Evolutionary conservation across 2,888 invertebrate species (phyloP), one percentile per base, ranked within the genome.

Genomic region (Orthosia incerta): DNA sequence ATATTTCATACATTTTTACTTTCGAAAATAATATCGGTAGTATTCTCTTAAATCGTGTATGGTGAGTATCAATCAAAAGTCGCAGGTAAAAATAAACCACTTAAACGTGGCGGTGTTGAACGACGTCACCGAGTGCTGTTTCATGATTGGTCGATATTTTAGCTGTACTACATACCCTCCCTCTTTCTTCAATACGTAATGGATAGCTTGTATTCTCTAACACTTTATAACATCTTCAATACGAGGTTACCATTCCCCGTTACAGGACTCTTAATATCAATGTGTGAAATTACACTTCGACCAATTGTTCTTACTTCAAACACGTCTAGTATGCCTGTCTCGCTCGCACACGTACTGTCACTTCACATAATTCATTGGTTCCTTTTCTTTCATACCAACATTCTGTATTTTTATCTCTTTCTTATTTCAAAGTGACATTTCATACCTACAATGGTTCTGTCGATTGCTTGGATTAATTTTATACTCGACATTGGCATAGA

Each of bases 111-210:
- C 71, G 62, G 73, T 85, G 83, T 84, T 67, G 80, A 73, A 55
- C 76, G 68, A 88, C 80, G 74, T 82, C 79, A 80, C 48, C 66
- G 69, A 79, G 77, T 73, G 79, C 48, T 59, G 76, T 45, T 65
- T 62, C 72, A 65, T 59, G 73, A 84, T 88, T 86, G 84, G 83
- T 62, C 18, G 79, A 81, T 89, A 87, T 88, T 87, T 89, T 79
- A 56, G 80, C 45, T 63, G 55, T 69, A 31, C 50, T 71, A 31
- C 26, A 31, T 31, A 31, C 75, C 61, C n/a, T n/a, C 63, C 39
- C 65, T 64, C 67, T 77, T 76, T 76, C 48, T 57, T 76, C 56
- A 72, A 78, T 85, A 66, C 50, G 48, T 77, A 74, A 80, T 74
- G 60, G 45, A 59, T 62, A 71, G n/a, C 18, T 11, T 53, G 20